Conservation (phyloP, 2,113 vertebrate genomes). For the Loxodonta africana region DNA sequence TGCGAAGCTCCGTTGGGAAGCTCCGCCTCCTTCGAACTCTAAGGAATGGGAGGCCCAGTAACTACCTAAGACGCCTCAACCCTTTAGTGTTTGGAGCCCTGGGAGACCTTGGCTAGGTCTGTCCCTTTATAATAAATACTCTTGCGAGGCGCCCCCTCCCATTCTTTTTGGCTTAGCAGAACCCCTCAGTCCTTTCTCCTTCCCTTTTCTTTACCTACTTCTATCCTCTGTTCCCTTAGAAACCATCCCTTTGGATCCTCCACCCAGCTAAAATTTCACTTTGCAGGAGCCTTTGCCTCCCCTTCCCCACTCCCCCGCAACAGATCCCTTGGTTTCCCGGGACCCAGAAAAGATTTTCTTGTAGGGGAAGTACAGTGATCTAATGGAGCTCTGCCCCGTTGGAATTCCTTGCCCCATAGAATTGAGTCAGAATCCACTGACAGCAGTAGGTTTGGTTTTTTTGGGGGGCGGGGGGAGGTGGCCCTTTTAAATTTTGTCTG, state of each 20-base stretch:
- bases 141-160: not conserved
- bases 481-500: not conserved
- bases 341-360: constrained; percentile 2
- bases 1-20: not conserved
- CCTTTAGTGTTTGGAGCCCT: not conserved
- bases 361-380: not conserved
- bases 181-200: not conserved
- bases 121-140: not conserved
- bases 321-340: not conserved
- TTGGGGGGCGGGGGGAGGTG: not conserved
- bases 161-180: not conserved
- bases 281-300: not conserved
- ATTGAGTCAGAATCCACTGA: not conserved
- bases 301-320: not conserved
- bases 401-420: not conserved
- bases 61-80: not conserved
- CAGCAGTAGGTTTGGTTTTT: no score
- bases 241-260: not conserved
- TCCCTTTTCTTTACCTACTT: not conserved
- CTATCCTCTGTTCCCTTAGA: not conserved
- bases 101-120: not conserved
- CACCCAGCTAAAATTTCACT: not conserved
- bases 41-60: rapidly evolving
- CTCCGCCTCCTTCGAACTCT: not conserved
- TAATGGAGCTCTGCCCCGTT: not conserved